Conservation (phyloP, 2,113 vertebrate genomes). For the Corythornis vintsioides region DNA sequence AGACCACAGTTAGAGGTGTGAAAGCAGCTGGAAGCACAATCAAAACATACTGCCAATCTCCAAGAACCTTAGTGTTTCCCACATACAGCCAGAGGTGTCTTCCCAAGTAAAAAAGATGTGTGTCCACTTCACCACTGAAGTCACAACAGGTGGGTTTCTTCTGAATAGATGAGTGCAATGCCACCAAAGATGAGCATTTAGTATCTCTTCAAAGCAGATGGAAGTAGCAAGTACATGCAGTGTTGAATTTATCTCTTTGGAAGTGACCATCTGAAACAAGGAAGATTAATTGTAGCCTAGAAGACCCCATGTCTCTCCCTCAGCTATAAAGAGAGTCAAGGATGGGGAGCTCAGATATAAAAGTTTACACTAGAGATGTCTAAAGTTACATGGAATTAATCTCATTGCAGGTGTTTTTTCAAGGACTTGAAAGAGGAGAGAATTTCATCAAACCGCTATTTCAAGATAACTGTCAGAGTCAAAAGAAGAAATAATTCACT, state of each 20-base stretch:
- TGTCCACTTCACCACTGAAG: neutral
- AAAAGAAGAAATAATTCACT: constrained; percentile 19
- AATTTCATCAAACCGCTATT: constrained; percentile 62
- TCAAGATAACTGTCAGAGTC: constrained; percentile 11
- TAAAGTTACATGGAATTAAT: constrained; percentile 64
- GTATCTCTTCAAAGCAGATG: neutral
- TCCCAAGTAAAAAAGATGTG: neutral
- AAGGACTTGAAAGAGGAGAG: constrained; percentile 58
- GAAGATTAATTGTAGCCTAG: neutral
- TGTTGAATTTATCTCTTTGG: constrained; percentile 10
- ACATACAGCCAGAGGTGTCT: neutral
- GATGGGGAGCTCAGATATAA: constrained; percentile 11
- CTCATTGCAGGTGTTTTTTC: constrained; percentile 41
- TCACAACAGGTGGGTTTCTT: neutral
- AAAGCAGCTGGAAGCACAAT: neutral
- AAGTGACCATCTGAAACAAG: constrained; percentile 11
- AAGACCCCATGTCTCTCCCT: constrained; percentile 14
- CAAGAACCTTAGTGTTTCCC: neutral
- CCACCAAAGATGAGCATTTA: neutral
- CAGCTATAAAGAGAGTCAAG: neutral
- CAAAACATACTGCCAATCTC: neutral
- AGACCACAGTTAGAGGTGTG: neutral
- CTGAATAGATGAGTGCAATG: neutral
- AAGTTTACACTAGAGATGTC: constrained; percentile 38
- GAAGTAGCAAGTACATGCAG: neutral